Conservation (phyloP, 1,140 invertebrate species). For the Thereuonema tuberculata region DNA sequence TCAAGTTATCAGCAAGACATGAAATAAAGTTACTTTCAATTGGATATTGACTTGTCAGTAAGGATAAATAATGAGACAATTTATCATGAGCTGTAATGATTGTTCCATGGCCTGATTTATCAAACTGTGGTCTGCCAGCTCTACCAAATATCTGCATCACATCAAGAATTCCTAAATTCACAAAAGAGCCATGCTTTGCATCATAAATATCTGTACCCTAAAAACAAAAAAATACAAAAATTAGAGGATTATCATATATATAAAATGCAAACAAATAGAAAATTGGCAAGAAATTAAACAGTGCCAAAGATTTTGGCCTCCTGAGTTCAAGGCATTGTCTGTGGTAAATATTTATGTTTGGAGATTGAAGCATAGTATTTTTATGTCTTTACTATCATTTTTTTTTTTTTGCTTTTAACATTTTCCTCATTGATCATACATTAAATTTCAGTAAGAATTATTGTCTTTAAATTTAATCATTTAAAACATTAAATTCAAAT, state of each 20-base stretch:
- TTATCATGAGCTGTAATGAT: constrained; percentile 93
- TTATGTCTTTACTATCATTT: too few relatives aligned
- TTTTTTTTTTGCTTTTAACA: too few relatives aligned
- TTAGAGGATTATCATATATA: background rate
- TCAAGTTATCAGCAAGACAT: constrained; percentile 87
- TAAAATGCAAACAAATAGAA: too few relatives aligned
- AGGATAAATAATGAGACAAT: constrained; percentile 80
- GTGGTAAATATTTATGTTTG: too few relatives aligned
- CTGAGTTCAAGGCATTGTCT: too few relatives aligned
- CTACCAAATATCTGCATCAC: constrained; percentile 99
- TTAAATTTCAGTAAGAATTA: too few relatives aligned
- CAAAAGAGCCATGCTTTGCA: constrained; percentile 81
- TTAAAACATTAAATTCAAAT: too few relatives aligned
- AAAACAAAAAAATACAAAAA: constrained; percentile 12
- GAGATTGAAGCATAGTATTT: too few relatives aligned
- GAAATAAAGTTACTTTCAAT: constrained; percentile 96
- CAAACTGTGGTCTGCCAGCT: constrained; percentile 80
- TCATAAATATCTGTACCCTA: constrained; percentile 97
- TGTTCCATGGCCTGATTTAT: constrained; percentile 79
- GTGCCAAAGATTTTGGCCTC: too few relatives aligned
- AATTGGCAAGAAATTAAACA: too few relatives aligned
- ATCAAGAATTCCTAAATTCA: constrained; percentile 92
- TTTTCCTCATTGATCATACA: too few relatives aligned
- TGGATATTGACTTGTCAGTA: constrained; percentile 91
- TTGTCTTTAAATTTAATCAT: too few relatives aligned